phyloP scores from a whole-genome alignment of 92 coral and sea anemone genomes.

The Zoanthus gigantus region DNA sequence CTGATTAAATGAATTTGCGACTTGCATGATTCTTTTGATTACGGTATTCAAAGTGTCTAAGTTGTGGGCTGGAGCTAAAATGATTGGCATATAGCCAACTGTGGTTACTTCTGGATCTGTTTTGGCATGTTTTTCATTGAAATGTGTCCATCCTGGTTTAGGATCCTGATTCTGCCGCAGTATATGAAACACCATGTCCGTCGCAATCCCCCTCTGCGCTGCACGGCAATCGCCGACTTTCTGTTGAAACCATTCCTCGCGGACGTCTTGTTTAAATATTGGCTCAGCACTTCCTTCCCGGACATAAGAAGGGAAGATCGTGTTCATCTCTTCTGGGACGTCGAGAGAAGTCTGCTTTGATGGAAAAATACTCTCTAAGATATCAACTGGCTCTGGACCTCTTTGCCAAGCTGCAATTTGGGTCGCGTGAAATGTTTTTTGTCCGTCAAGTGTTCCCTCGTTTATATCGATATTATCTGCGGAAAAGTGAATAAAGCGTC shows the following conservation, averaged over 20 bases:
- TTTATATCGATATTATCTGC: conserved; percentile 57
- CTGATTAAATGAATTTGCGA: conserved; percentile 21
- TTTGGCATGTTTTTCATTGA: conserved; percentile 36
- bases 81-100: conserved; percentile 41
- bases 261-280: background rate
- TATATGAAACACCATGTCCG: conserved; percentile 25
- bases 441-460: conserved; percentile 53
- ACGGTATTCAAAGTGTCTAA: conserved; percentile 43
- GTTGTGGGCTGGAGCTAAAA: conserved; percentile 46
- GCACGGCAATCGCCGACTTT: background rate
- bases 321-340: conserved; percentile 49
- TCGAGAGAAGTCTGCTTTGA: conserved; percentile 31
- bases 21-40: background rate
- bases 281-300: conserved; percentile 16
- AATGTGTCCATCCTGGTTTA: conserved; percentile 6
- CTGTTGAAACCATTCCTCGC: conserved; percentile 34
- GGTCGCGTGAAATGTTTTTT: conserved; percentile 64
- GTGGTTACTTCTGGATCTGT: conserved; percentile 32
- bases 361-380: conserved; percentile 22
- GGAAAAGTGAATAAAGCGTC: conserved; percentile 41
- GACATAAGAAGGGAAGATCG: conserved; percentile 31
- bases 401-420: conserved; percentile 58
- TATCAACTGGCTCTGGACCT: conserved; percentile 55
- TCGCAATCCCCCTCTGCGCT: background rate
- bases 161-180: conserved; percentile 19